Conservation (phyloP, 2,888 invertebrate species). For the Eupithecia dodoneata region DNA sequence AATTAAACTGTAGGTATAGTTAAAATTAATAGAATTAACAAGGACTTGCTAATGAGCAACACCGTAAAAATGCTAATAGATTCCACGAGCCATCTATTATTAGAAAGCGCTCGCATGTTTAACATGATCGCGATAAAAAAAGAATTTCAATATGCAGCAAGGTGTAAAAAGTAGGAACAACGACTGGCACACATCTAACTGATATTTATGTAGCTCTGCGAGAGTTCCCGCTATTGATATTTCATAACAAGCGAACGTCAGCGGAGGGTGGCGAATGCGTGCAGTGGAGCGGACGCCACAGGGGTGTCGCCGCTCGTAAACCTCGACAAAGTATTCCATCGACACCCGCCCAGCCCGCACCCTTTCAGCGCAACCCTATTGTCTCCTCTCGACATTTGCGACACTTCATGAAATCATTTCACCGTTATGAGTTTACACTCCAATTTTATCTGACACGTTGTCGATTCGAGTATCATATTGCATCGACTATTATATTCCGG, state of each 20-base stretch:
- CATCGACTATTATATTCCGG: slow-evolving; percentile 32
- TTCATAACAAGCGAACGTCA: slow-evolving; percentile 71
- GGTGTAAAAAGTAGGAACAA: slow-evolving; percentile 35
- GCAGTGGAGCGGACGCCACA: slow-evolving; percentile 54
- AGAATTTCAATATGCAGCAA: slow-evolving; percentile 30
- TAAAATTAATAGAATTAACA: slow-evolving; percentile 7
- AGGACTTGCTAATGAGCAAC: slow-evolving; percentile 19
- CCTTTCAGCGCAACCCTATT: slow-evolving; percentile 69
- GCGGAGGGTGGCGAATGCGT: slow-evolving; percentile 59
- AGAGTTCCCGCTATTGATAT: slow-evolving; percentile 65
- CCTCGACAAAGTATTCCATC: slow-evolving; percentile 79
- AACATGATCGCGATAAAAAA: slow-evolving; percentile 34
- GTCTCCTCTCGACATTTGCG: slow-evolving; percentile 71
- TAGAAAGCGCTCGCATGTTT: slow-evolving; percentile 29
- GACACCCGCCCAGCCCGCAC: slow-evolving; percentile 63
- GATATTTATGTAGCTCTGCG: slow-evolving; percentile 43
- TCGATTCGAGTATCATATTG: slow-evolving; percentile 34
- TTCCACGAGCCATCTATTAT: slow-evolving; percentile 29
- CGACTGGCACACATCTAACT: slow-evolving; percentile 34
- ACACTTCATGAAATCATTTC: slow-evolving; percentile 77
- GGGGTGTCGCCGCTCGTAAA: slow-evolving; percentile 74
- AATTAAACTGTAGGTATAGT: background rate
- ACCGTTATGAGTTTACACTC: slow-evolving; percentile 68
- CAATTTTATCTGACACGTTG: slow-evolving; percentile 51
- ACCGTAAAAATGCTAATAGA: slow-evolving; percentile 25